Evolutionary conservation across 2,888 invertebrate genomes (phyloP).

Genomic region (Lamellibrachia columna): DNA sequence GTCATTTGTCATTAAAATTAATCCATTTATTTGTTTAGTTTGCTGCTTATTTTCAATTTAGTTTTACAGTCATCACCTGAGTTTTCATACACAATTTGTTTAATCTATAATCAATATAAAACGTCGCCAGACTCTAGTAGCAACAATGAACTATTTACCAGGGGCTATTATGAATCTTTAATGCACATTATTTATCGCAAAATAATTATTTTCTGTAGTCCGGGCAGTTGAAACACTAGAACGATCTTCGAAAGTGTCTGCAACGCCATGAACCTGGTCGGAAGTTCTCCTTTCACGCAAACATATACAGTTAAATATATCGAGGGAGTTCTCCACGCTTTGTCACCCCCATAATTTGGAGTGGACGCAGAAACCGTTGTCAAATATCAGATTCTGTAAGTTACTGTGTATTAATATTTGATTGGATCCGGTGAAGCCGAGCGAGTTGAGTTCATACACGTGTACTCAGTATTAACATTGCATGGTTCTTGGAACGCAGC

Average conservation of each 20-base stretch:
- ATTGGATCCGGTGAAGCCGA: not conserved
- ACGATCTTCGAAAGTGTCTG: not conserved
- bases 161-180: conserved; percentile 3
- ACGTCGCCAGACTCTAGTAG: not conserved
- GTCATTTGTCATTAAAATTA: not conserved
- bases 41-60: not conserved
- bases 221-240: conserved; percentile 1
- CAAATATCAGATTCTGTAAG: not conserved
- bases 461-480: not conserved
- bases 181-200: not conserved
- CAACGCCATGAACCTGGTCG: not conserved
- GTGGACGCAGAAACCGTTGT: not conserved
- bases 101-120: not conserved
- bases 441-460: not conserved
- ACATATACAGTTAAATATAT: not conserved
- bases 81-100: not conserved
- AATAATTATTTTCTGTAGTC: not conserved
- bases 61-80: not conserved
- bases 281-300: not conserved
- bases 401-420: not conserved
- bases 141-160: not conserved
- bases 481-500: not conserved
- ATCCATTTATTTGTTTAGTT: not conserved
- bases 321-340: not conserved
- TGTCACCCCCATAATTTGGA: not conserved